These are phyloP conservation scores for Gorsachius goisagi DNA, from an alignment of 2,113 vertebrate genomes.

Conservation along the genomic window DNA sequence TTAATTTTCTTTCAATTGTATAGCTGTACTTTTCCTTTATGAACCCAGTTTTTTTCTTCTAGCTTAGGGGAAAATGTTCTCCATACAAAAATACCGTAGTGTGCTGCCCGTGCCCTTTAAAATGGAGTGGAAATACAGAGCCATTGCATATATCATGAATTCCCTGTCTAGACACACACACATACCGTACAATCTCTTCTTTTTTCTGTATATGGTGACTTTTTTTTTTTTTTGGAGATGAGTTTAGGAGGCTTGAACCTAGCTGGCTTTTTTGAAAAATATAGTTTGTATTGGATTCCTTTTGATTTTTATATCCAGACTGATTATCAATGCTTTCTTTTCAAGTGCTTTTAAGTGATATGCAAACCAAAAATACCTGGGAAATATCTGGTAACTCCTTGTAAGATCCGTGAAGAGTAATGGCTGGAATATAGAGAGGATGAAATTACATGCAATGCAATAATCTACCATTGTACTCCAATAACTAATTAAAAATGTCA, in stretches of 20 bases:
- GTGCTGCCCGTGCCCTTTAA: background rate
- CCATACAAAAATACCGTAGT: accelerated
- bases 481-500: background rate
- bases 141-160: accelerated
- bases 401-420: background rate
- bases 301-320: background rate
- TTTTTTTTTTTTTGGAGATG: background rate
- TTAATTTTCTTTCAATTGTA: background rate
- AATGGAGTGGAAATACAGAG: background rate
- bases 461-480: background rate
- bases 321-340: background rate
- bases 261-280: background rate
- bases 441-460: background rate
- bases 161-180: background rate
- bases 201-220: background rate
- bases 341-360: background rate
- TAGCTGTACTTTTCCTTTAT: background rate
- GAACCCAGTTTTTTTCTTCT: background rate
- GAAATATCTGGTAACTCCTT: background rate
- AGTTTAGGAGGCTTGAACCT: background rate
- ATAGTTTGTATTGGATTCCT: background rate
- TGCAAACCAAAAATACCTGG: background rate
- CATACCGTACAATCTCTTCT: background rate
- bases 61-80: background rate
- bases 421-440: background rate